Conservation (phyloP, 2,888 invertebrate species). For the Protophormia terraenovae region DNA sequence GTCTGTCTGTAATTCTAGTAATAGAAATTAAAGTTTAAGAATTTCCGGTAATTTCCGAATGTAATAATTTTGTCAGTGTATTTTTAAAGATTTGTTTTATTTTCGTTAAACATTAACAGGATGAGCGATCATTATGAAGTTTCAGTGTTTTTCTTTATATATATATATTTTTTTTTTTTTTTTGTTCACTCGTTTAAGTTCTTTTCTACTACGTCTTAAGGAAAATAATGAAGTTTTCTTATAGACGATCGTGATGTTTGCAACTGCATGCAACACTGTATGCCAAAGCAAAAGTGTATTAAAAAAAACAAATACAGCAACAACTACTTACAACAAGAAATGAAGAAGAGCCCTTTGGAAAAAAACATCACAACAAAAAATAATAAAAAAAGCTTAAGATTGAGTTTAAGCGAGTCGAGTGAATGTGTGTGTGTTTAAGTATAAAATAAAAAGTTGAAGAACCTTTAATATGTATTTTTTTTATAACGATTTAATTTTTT, state of each 20-base stretch:
- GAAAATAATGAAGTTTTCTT: slow-evolving; percentile 57
- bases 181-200: background rate
- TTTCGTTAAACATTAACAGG: slow-evolving; percentile 57
- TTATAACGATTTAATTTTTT: background rate
- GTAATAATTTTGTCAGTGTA: slow-evolving; percentile 33
- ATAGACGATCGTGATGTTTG: slow-evolving; percentile 63
- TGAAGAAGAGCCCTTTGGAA: slow-evolving; percentile 61
- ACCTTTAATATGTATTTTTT: slow-evolving; percentile 60
- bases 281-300: slow-evolving; percentile 14
- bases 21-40: too few species aligned
- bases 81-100: slow-evolving; percentile 30
- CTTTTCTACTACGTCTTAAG: background rate
- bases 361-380: slow-evolving; percentile 38
- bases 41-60: too few species aligned
- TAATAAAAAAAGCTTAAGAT: slow-evolving; percentile 60
- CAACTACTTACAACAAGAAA: slow-evolving; percentile 39
- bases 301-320: too few species aligned
- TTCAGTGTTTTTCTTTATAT: too few species aligned
- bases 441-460: slow-evolving; percentile 60
- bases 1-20: too few species aligned
- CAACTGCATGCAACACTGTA: slow-evolving; percentile 63
- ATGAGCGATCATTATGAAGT: slow-evolving; percentile 55
- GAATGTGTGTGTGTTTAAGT: slow-evolving; percentile 6
- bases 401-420: background rate
- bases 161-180: slow-evolving; percentile 28